Conservation (phyloP, 1,140 invertebrate genomes). For the Hermatobates lingyangjiaoensis region DNA sequence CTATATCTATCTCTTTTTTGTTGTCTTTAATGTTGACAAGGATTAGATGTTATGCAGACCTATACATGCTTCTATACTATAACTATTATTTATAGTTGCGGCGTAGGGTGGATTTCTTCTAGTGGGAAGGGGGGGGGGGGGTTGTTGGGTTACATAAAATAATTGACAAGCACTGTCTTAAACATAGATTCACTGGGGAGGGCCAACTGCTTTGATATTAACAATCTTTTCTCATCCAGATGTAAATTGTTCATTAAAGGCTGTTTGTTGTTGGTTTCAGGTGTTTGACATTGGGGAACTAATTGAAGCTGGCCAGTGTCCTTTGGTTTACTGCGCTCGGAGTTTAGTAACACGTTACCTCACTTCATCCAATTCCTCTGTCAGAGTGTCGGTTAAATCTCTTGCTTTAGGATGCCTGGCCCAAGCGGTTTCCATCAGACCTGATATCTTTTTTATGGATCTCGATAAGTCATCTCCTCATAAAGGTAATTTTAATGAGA, state of each 20-base stretch:
- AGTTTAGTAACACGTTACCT: slow-evolving; percentile 57
- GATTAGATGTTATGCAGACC: too few species aligned
- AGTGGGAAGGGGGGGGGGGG: too few species aligned
- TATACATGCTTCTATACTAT: too few species aligned
- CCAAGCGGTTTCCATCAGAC: slow-evolving; percentile 44
- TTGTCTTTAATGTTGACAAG: too few species aligned
- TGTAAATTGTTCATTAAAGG: background rate
- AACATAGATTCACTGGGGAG: too few species aligned
- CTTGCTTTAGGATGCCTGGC: slow-evolving; percentile 56
- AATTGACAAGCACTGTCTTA: too few species aligned
- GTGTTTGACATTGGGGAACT: slow-evolving; percentile 43
- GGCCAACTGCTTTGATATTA: too few species aligned
- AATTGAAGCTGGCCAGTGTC: slow-evolving; percentile 33
- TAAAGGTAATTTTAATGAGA: slow-evolving; percentile 12
- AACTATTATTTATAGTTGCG: too few species aligned
- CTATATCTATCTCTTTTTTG: too few species aligned
- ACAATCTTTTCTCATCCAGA: background rate
- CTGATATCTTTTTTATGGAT: slow-evolving; percentile 41
- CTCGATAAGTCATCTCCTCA: slow-evolving; percentile 28
- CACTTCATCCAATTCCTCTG: slow-evolving; percentile 36
- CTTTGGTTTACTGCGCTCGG: slow-evolving; percentile 50
- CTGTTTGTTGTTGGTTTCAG: slow-evolving; percentile 13
- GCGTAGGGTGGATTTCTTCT: too few species aligned
- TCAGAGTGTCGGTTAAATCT: slow-evolving; percentile 68
- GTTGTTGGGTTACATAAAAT: too few species aligned